These are phyloP conservation scores for Vireo griseus DNA, from an alignment of 2,797 vertebrate genomes.

Conservation along the genomic window DNA sequence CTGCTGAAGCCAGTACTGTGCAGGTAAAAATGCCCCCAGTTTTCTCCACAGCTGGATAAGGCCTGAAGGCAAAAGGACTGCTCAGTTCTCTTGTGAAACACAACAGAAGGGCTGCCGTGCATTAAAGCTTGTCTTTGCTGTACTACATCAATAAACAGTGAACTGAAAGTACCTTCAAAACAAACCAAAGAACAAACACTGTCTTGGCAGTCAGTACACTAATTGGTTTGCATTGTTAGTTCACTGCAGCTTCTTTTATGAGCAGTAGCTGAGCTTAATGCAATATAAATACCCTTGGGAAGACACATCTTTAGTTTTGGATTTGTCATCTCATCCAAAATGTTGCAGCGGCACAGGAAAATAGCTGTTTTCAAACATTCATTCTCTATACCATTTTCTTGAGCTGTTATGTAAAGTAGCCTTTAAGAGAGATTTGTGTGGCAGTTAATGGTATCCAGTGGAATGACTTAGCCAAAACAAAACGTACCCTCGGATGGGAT, in stretches of 20 bases:
- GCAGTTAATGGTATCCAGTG: neutral
- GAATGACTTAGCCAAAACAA: neutral
- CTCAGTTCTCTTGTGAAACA: neutral
- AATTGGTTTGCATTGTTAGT: slow-evolving; percentile 4
- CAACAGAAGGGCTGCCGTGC: neutral
- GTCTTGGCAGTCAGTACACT: neutral
- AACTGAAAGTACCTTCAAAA: slow-evolving; percentile 13
- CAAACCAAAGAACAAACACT: neutral
- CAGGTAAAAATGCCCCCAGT: neutral
- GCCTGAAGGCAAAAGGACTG: neutral
- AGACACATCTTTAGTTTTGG: neutral
- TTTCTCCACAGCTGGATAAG: neutral
- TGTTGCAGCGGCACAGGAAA: neutral
- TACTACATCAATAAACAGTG: neutral
- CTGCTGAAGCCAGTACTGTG: neutral
- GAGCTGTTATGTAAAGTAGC: neutral
- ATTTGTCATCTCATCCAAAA: neutral
- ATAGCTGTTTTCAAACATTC: neutral
- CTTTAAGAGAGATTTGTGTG: neutral
- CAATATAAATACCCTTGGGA: neutral
- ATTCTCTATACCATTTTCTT: neutral
- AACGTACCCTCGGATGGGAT: neutral
- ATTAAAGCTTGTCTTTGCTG: neutral
- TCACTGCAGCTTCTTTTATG: neutral
- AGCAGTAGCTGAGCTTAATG: neutral